Percentiles rank a stretch among this genome's conserved stretches.
Evolutionary conservation across 1,140 invertebrate species (phyloP).

Genomic region (Halyomorpha halys): DNA sequence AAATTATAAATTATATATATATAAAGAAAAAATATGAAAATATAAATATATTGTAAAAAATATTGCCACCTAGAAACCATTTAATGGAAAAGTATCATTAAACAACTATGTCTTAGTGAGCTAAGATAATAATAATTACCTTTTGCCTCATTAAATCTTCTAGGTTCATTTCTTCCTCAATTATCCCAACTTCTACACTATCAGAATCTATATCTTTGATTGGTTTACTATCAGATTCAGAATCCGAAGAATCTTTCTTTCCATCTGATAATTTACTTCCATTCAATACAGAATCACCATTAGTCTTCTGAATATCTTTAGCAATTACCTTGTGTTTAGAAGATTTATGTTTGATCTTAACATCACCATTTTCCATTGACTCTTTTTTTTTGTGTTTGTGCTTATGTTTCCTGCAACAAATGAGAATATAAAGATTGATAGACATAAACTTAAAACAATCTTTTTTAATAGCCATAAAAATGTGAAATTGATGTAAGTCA

Average conservation of each 20-base stretch:
- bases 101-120: neutral
- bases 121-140: slow-evolving; percentile 37
- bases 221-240: slow-evolving; percentile 52
- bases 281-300: slow-evolving; percentile 26
- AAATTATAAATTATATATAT: too few relatives aligned
- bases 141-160: slow-evolving; percentile 83
- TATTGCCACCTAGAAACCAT: too few relatives aligned
- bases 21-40: too few relatives aligned
- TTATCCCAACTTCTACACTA: slow-evolving; percentile 56
- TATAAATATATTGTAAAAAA: too few relatives aligned
- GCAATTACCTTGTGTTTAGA: slow-evolving; percentile 32
- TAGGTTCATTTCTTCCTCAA: slow-evolving; percentile 75
- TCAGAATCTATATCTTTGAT: slow-evolving; percentile 58
- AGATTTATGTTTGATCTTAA: slow-evolving; percentile 34
- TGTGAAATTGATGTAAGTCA: too few relatives aligned
- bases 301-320: slow-evolving; percentile 19
- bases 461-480: too few relatives aligned
- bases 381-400: slow-evolving; percentile 37
- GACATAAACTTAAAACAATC: too few relatives aligned
- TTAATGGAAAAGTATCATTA: too few relatives aligned
- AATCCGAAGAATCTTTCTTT: slow-evolving; percentile 36
- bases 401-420: slow-evolving; percentile 39
- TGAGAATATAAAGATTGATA: neutral
- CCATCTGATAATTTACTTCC: slow-evolving; percentile 20
- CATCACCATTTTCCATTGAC: slow-evolving; percentile 37